A percentile compares a stretch with the other conserved stretches of the same genome.
These are phyloP conservation scores for Abscondita cerata DNA, from an alignment of 2,888 invertebrate genomes.

Conservation along the genomic window DNA sequence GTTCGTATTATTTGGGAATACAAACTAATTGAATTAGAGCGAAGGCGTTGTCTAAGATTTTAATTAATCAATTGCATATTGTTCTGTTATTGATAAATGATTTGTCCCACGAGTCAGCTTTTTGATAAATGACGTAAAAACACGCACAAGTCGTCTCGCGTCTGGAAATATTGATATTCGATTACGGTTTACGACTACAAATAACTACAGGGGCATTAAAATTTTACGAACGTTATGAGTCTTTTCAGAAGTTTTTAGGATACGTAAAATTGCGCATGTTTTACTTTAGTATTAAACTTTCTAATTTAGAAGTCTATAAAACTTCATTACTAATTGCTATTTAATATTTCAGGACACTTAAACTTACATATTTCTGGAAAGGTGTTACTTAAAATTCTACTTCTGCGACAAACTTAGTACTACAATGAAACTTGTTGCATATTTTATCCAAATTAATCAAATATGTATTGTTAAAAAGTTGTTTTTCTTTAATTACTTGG, in stretches of 20 bases:
- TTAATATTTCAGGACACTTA: constrained; percentile 14
- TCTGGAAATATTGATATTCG: constrained; percentile 36
- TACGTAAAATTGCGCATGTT: constrained; percentile 24
- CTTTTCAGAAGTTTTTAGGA: constrained; percentile 19
- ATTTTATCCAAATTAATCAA: too few species aligned
- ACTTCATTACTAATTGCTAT: constrained; percentile 15
- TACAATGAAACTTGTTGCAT: too few species aligned
- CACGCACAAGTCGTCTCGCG: constrained; percentile 43
- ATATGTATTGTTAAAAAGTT: too few species aligned
- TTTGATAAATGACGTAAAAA: constrained; percentile 45
- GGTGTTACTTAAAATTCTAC: background rate
- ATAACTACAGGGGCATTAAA: constrained; percentile 24
- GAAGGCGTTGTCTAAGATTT: constrained; percentile 31
- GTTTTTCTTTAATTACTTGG: background rate
- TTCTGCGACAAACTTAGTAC: too few species aligned
- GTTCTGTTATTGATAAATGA: constrained; percentile 50
- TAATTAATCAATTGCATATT: constrained; percentile 47
- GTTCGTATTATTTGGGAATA: constrained; percentile 7
- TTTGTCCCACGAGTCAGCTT: constrained; percentile 49
- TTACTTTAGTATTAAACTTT: constrained; percentile 21
- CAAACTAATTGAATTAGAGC: constrained; percentile 3
- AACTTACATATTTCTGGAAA: background rate
- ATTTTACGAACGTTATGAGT: constrained; percentile 22
- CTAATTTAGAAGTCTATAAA: constrained; percentile 19
- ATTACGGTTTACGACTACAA: constrained; percentile 32